Conservation (phyloP, 64 coral and sea anemone genomes). For the Montipora capricornis region DNA sequence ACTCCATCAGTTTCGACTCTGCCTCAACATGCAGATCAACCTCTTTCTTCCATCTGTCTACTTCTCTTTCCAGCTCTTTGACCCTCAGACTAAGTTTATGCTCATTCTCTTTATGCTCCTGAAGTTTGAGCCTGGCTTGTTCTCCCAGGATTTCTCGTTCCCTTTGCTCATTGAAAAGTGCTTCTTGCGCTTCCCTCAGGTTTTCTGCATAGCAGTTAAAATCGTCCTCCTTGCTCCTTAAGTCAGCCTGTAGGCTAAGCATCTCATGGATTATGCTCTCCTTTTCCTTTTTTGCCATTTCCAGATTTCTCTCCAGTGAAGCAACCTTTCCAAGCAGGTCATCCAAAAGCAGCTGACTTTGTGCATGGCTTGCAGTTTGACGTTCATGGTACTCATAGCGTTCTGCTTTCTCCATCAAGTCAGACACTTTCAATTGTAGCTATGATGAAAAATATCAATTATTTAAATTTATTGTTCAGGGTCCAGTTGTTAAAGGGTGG, state of each 20-base stretch:
- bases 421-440: constrained; percentile 33
- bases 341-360: constrained; percentile 6
- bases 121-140: constrained; percentile 32
- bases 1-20: constrained; percentile 45
- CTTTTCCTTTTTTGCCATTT: constrained; percentile 61
- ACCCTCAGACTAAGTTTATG: constrained; percentile 5
- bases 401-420: constrained; percentile 13
- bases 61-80: constrained; percentile 38
- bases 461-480: no score
- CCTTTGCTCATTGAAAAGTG: constrained; percentile 45
- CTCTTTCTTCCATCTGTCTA: constrained; percentile 73
- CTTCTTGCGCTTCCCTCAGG: background rate
- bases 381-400: background rate
- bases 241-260: constrained; percentile 47
- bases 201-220: constrained; percentile 1
- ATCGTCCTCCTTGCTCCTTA: constrained; percentile 40
- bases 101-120: constrained; percentile 21
- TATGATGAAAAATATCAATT: background rate
- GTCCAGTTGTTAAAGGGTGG: no score
- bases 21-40: constrained; percentile 70
- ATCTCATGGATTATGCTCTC: constrained; percentile 54
- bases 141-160: constrained; percentile 62
- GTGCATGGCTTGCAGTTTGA: constrained; percentile 20
- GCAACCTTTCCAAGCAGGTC: constrained; percentile 28
- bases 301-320: constrained; percentile 39